phyloP scores from a whole-genome alignment of 2,113 vertebrate species.

The Phoxinus phoxinus region DNA sequence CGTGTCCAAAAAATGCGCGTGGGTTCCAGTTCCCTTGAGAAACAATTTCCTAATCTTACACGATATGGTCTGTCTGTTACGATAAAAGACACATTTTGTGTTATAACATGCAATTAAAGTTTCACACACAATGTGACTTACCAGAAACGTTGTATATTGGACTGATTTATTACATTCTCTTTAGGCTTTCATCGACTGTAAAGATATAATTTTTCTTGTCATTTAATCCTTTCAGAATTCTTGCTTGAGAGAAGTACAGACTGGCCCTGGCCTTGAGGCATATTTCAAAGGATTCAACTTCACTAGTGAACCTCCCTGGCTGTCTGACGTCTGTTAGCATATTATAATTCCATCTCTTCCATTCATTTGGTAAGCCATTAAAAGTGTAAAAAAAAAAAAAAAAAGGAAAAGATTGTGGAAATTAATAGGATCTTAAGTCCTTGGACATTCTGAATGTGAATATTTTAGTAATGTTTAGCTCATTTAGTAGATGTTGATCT shows the following conservation, averaged over 20 bases:
- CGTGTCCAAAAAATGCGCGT: background rate
- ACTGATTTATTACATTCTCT: background rate
- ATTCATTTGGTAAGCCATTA: slow-evolving; percentile 72
- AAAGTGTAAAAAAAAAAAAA: no score
- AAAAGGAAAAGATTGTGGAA: no score
- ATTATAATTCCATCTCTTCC: slow-evolving; percentile 70
- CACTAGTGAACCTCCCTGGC: slow-evolving; percentile 75
- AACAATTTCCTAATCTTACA: background rate
- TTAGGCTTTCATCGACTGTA: background rate
- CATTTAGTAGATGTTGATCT: no score
- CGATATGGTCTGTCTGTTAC: background rate
- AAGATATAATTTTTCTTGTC: background rate
- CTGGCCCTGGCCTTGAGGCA: slow-evolving; percentile 75
- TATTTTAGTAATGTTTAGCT: no score
- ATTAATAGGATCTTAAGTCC: no score
- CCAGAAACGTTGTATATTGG: background rate
- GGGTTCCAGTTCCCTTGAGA: background rate
- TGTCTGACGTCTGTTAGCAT: slow-evolving; percentile 67
- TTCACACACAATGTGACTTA: background rate
- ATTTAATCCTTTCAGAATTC: slow-evolving; percentile 65
- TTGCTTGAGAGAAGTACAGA: slow-evolving; percentile 65
- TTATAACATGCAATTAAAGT: background rate
- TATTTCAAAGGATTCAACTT: slow-evolving; percentile 78
- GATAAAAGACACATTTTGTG: background rate
- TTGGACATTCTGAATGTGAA: no score